phyloP scores from a whole-genome alignment of 2,888 invertebrate genomes.

The Meghimatium bilineatum region DNA sequence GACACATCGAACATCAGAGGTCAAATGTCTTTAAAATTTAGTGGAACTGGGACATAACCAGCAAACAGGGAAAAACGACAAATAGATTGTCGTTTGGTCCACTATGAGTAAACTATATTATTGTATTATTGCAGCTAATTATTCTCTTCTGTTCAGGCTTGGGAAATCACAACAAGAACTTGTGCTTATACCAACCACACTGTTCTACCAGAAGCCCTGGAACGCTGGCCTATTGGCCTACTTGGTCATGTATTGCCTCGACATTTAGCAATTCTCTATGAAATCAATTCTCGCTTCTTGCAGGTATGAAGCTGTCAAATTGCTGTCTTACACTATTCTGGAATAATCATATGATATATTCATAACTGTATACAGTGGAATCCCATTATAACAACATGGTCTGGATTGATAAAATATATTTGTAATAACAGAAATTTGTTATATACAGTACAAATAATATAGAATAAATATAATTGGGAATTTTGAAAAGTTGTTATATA shows the following conservation, averaged over 20 bases:
- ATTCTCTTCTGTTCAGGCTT: slow-evolving; percentile 82
- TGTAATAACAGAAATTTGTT: no score
- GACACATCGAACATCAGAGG: no score
- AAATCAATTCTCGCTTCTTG: slow-evolving; percentile 87
- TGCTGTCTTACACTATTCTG: not conserved
- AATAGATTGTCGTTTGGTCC: no score
- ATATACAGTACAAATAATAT: no score
- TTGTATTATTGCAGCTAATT: not conserved
- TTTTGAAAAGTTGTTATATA: no score
- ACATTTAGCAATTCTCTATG: slow-evolving; percentile 97
- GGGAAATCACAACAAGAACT: slow-evolving; percentile 89
- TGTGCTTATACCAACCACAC: slow-evolving; percentile 99
- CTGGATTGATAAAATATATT: no score
- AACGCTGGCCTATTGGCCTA: slow-evolving; percentile 85
- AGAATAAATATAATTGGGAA: no score
- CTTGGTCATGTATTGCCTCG: slow-evolving; percentile 92
- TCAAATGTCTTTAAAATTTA: no score
- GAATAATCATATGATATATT: not conserved
- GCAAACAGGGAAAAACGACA: no score
- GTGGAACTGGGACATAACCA: no score
- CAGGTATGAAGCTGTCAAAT: slow-evolving; percentile 58
- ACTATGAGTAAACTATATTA: no score
- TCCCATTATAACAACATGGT: no score
- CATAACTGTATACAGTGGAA: not conserved
- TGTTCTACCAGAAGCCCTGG: slow-evolving; percentile 96